These are phyloP conservation scores for Pluvialis apricaria DNA, from an alignment of 2,113 vertebrate genomes.

Conservation along the genomic window DNA sequence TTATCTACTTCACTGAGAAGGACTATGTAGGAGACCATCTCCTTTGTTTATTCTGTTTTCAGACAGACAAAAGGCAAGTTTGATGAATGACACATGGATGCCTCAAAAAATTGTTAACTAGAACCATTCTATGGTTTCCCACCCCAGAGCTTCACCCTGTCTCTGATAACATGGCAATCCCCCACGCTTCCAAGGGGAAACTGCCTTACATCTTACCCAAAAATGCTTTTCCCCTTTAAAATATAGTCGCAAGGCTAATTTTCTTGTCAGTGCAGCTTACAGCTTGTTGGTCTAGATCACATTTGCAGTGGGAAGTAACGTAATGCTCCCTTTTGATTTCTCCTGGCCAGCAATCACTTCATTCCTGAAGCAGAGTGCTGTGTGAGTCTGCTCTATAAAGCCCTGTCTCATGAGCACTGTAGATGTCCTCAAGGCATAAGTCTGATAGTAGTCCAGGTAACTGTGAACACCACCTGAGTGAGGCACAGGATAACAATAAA, in stretches of 20 bases:
- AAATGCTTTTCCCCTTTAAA: neutral
- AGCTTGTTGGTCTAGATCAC: constrained; percentile 33
- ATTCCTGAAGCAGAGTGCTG: constrained; percentile 26
- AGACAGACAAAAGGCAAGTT: constrained; percentile 25
- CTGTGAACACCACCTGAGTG: constrained; percentile 2
- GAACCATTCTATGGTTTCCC: neutral
- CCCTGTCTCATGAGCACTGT: constrained; percentile 19
- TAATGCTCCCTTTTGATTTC: constrained; percentile 50
- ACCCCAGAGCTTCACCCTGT: neutral
- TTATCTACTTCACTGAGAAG: constrained; percentile 22
- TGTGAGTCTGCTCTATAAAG: constrained; percentile 39
- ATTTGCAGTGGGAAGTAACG: constrained; percentile 30
- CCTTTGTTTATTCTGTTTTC: constrained; percentile 44
- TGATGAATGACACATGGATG: constrained; percentile 11
- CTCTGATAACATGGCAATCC: neutral
- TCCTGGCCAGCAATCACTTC: constrained; percentile 22
- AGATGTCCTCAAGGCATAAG: constrained; percentile 32
- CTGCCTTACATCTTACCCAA: neutral
- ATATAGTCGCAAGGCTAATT: neutral
- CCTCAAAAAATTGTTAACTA: constrained; percentile 22
- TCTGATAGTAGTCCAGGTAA: constrained; percentile 19
- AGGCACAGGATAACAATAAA: constrained; percentile 24
- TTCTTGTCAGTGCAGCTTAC: constrained; percentile 9
- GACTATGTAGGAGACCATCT: constrained; percentile 5
- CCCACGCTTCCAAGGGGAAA: neutral